Evolutionary conservation across 2,113 vertebrate species (phyloP).

Genomic region (Varanus salvator): DNA sequence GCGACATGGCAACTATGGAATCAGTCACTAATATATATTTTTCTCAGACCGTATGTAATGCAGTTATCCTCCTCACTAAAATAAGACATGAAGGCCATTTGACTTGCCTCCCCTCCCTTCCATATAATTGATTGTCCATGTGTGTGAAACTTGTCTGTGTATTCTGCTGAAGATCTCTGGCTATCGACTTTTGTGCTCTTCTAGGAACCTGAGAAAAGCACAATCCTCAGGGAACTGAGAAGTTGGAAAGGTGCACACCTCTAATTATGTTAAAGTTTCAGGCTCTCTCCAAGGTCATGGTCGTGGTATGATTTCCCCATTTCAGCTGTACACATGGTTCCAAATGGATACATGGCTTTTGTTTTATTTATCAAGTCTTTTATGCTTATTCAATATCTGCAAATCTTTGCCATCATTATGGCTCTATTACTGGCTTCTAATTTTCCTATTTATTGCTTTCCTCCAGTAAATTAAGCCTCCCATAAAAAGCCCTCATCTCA

Average conservation of each 20-base stretch:
- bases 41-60: not conserved
- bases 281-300: constrained; percentile 48
- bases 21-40: not conserved
- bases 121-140: constrained; percentile 20
- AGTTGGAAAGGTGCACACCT: constrained; percentile 2
- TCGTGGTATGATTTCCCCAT: constrained; percentile 8
- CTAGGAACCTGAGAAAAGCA: constrained; percentile 10
- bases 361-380: constrained; percentile 37
- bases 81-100: constrained; percentile 25
- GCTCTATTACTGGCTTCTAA: constrained; percentile 26
- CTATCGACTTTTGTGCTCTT: constrained; percentile 25
- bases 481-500: constrained; percentile 12
- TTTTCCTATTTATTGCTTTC: constrained; percentile 18
- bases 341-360: constrained; percentile 19
- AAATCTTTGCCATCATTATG: constrained; percentile 28
- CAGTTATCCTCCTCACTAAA: not conserved
- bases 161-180: constrained; percentile 33
- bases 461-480: constrained; percentile 20
- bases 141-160: constrained; percentile 1
- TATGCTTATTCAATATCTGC: constrained; percentile 8
- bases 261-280: constrained; percentile 40
- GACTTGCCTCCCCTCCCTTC: not conserved
- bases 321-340: constrained; percentile 1
- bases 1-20: not conserved
- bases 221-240: constrained; percentile 36